Base-by-base conservation (phyloP, 2,113 vertebrate genomes). In the Chaetodon trifascialis region DNA sequence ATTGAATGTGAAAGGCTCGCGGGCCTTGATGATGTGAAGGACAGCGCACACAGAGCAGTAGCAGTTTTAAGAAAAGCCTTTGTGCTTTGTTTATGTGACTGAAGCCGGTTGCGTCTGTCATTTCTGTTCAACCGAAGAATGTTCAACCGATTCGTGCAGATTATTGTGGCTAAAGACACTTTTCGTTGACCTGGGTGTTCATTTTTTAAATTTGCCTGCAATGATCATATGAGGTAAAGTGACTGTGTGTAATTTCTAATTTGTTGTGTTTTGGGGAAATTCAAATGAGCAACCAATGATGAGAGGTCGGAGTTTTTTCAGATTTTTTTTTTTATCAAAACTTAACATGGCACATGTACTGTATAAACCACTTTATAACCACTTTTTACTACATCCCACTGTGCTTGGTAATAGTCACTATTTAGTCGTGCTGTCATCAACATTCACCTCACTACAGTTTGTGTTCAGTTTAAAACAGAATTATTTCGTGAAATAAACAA, bases 1-100 rank as follows among this genome's bases (percentile, higher is more conserved):
- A 95, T 94, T 94, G 89, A 88, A 95, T 93, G 90, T 94, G 94
- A 96, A 91, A 93, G 88, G 88, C 93, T 84, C 64, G 90, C 49
- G 84, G 91, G 86, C 86, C 87, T 89, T 88, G 78, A 90, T 91
- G 89, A 93, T 88, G 79, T 89, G 89, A 94, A 93, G 92, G 92
- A 93, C 91, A 90, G 89, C 90, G 88, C 89, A 88, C 91, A 89
- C 78, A 72, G 46, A 77, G 81, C 86, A 52, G 83, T 59, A 75
- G 65, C 73, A 65, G 72, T 89, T 88, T 83, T 73, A 89, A 92
- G 76, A 83, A 91, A 87, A 79, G 85, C 82, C 77, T 80, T 82
- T 89, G 82, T 92, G 79, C 86, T 87, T 90, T 87, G 75, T 89
- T 90, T 73, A 44, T 72, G 54, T 72, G 76, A 30, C 54, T 62